Base-by-base conservation (phyloP, 2,113 vertebrate species). In the Anguilla rostrata region DNA sequence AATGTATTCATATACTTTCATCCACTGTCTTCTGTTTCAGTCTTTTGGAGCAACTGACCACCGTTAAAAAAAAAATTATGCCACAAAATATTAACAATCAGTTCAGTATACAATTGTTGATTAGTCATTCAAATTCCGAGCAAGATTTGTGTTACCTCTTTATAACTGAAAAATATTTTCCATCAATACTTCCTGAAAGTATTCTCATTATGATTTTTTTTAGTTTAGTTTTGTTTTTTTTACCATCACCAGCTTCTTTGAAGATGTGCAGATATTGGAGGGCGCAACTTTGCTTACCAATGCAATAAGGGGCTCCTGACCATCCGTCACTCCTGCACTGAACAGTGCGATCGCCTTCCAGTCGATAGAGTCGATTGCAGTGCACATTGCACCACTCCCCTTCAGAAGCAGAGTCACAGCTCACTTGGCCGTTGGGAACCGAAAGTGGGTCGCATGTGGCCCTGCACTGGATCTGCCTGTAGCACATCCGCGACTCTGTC, bases 231-330 rank as follows among this genome's bases (percentile, higher is more conserved):
- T 56, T 15, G 9, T 56, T 15, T 56, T 29, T 79, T 12, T 79
- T 34, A 0, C n/a, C 39, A 78, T 22, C 22, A 12, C 34, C 5
- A 79, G 8, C 5, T 39, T 39, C 11, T 39, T 79, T 12, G 14
- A 34, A 14, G 12, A 8, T 8, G 5, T 79, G 78, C 39, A 39
- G 81, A 60, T 60, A 3, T 82, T 6, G 29, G 20, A 14, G 16
- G 12, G 34, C 26, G 56, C 29, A 75, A 0, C 14, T 60, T 29
- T 12, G 26, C 87, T 81, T 40, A 85, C 87, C 87, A 0, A 87
- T 75, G 56, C 87, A 87, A 78, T 87, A 87, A 83, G 87, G 87
- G 12, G 20, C 9, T 6, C 78, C 63, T 82, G 87, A 87, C 87
- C 87, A 87, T 5, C 83, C 87, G 26, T 16, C 5, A 41, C 87